Base-by-base conservation (phyloP, 2,888 invertebrate genomes). In the Drosophila peninsularis region DNA sequence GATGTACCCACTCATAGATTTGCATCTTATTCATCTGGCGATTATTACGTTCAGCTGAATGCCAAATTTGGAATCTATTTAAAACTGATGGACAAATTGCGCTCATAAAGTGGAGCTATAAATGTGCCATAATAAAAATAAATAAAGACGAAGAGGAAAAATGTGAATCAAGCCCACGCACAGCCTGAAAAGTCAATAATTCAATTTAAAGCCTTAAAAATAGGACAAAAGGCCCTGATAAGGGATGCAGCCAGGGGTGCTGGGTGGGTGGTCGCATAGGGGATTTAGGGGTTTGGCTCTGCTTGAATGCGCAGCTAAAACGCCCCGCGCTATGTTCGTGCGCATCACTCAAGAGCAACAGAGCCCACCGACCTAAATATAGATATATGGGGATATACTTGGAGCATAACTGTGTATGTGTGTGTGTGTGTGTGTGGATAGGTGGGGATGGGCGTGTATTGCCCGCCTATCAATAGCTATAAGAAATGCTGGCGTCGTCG, bases 41-140 rank as follows among this genome's bases (percentile, higher is more conserved):
- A 55, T 67, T 78, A 72, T 78, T 77, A 66, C 67, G 55, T 66
- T 62, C 78, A 60, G 57, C 41, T 62, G 73, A 49, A 42, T 68
- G 68, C 82, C 82, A 81, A 71, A 81, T 82, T 75, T 78, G 88
- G 88, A 56, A 62, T 68, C 82, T 84, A 88, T 82, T 81, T 81
- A 84, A 67, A 62, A 44, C 52, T 37, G 62, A 78, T 67, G 62
- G 57, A 73, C 78, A 68, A 78, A 73, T 64, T 75, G 77, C 56
- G 65, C 42, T 52, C 72, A 41, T 24, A 61, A 63, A 72, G 77
- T 62, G 57, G 30, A 50, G 68, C 68, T 78, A 75, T 73, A 78
- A 64, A 73, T 75, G 73, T 60, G 37, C 21, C 53, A 9, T 42
- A 56, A 53, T 21, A 36, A 21, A 50, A 50, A 50, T 21, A 47